Conservation (phyloP, 2,888 invertebrate genomes). For the Plebejus melissa region DNA sequence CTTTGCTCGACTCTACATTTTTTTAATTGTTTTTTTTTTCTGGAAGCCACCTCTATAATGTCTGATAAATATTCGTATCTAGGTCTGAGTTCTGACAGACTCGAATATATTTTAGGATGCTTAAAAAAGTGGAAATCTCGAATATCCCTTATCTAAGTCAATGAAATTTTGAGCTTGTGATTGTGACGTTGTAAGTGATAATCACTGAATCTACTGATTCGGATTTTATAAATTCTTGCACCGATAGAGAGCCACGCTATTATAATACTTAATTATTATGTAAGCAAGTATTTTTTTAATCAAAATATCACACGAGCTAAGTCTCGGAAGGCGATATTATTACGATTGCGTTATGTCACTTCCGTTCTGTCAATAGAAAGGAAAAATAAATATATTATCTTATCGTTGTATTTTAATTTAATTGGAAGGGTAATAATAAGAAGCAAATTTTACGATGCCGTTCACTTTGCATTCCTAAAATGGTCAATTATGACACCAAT, state of each 20-base stretch:
- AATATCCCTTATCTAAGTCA: too few species aligned
- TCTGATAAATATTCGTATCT: too few species aligned
- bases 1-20: constrained; percentile 34
- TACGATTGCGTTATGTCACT: neutral
- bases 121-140: too few species aligned
- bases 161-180: too few species aligned
- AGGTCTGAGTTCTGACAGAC: neutral
- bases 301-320: neutral
- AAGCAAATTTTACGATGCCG: neutral
- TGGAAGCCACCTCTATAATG: neutral
- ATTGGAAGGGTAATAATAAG: neutral
- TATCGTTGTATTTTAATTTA: neutral
- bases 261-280: too few species aligned
- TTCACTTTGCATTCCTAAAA: constrained; percentile 16
- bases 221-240: neutral
- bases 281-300: too few species aligned
- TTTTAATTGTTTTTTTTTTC: neutral
- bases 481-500: constrained; percentile 16
- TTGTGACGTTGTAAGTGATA: neutral
- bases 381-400: neutral
- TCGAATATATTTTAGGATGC: too few species aligned
- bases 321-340: neutral
- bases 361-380: neutral
- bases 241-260: neutral
- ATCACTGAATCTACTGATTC: neutral